Evolutionary conservation across 2,888 invertebrate species (phyloP), one percentile per base, ranked within the genome.

Genomic region (Pyrochroa serraticornis): DNA sequence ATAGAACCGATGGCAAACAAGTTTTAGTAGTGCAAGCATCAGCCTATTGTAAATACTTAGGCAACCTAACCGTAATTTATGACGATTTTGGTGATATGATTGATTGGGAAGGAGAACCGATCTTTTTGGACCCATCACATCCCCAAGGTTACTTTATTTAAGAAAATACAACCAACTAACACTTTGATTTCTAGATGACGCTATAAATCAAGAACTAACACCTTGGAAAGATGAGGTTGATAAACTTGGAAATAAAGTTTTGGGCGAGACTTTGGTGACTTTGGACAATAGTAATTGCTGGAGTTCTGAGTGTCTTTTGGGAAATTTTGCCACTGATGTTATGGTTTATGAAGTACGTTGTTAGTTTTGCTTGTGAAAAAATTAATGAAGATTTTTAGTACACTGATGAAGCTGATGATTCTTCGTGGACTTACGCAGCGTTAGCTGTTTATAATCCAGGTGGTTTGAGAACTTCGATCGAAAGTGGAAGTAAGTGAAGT

Each of bases 1-100:
- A 80, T 7, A 85, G 87, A 63, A 68, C 70, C 8, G 78, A 80
- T 41, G 83, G 83, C n/a, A 81, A 83, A 2, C 68, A 82, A 75
- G 84, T 89, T 2, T 78, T 87, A n/a, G 83, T 90, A 42, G 90
- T 90, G 12, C 90, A 90, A 77, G 89, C 91, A 0, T 84, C 86
- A 0, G 85, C 87, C 49, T 90, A 85, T 77, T 86, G 87, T 1
- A 85, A 87, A 71, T 94, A 93, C 74, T 79, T 94, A 39, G 94
- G 94, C 8, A 85, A 88, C 72, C 81, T 95, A 45, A 85, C 87
- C 31, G 82, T 93, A 1, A 84, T 78, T 67, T 90, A 93, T 72
- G 84, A 93, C 74, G 80, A 82, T 0, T 69, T 80, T 0, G 93
- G 92, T 3, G 82, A 86, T 58, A 79, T 92, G 1, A 75, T 81